Base-by-base conservation (phyloP, 2,113 vertebrate species). In the Ardeotis arabs region DNA sequence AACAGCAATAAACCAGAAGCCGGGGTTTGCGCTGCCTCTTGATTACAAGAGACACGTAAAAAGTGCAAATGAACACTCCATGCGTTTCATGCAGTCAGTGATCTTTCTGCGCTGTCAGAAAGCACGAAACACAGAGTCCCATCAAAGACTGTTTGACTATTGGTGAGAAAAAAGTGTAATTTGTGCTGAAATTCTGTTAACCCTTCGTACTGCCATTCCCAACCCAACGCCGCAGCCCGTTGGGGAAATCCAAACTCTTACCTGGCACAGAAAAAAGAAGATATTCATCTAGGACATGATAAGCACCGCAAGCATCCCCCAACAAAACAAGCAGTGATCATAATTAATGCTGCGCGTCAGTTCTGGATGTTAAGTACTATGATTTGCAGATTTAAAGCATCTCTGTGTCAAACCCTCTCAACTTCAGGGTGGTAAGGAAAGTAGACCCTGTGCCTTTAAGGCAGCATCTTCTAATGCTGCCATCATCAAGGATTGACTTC, bases 311-410 rank as follows among this genome's bases (percentile, higher is more conserved):
- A 94, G 96, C 86, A 82, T 37, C 69, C 76, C 81, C 84, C 69
- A 13, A 10, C 23, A 1, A 12, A 56, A 70, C 28, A 11, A 77
- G 41, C 80, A 23, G 39, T 3, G 35, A n/a, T 12, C 79, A 28
- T 28, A 81, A 93, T 78, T 90, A 96, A 95, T 28, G 28, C 72
- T 22, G 44, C 0, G 23, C 78, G 88, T 60, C 93, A 56, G 68
- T 20, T 79, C 64, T 55, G 80, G 68, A 72, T 68, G 85, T 12
- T 67, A 90, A 86, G 19, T 0, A 69, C 56, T 56, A 4, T 1
- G 35, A 94, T 94, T 83, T 84, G 93, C 90, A 94, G 90, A 92
- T 84, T 47, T 64, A 68, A 95, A 93, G 76, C 72, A 93, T 92
- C 79, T 80, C 75, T 1, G 3, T 77, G 87, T 80, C 93, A 92